phyloP scores from a whole-genome alignment of 2,888 invertebrate species.

The Clepsis dumicolana region DNA sequence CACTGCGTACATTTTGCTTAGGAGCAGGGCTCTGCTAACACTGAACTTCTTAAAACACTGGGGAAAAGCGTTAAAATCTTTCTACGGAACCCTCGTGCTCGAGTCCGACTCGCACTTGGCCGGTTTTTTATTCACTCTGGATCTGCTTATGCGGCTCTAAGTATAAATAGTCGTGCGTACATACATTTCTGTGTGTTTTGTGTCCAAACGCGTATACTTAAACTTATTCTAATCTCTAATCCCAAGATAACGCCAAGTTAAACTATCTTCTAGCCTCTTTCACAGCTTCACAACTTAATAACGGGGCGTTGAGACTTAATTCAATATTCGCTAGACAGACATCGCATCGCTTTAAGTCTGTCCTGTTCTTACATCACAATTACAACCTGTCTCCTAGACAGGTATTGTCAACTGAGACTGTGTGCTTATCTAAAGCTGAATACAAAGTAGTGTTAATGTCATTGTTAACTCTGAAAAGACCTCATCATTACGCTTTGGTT shows the following conservation, averaged over 20 bases:
- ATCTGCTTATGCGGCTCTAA: no score
- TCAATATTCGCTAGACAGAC: constrained; percentile 32
- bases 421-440: constrained; percentile 32
- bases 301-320: constrained; percentile 21
- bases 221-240: neutral
- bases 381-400: constrained; percentile 6
- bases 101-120: no score
- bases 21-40: no score
- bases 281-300: constrained; percentile 35
- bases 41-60: no score
- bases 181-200: no score
- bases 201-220: neutral
- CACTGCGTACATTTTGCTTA: no score
- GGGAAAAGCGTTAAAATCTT: no score
- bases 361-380: neutral
- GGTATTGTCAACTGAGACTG: constrained; percentile 19
- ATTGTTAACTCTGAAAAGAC: constrained; percentile 19
- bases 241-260: neutral
- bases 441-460: constrained; percentile 25
- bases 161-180: no score
- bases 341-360: constrained; percentile 16
- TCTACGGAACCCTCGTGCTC: no score
- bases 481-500: neutral
- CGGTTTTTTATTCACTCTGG: no score
- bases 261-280: constrained; percentile 6